phyloP scores from a whole-genome alignment of 1,140 invertebrate species.

The Hypothenemus hampei region DNA sequence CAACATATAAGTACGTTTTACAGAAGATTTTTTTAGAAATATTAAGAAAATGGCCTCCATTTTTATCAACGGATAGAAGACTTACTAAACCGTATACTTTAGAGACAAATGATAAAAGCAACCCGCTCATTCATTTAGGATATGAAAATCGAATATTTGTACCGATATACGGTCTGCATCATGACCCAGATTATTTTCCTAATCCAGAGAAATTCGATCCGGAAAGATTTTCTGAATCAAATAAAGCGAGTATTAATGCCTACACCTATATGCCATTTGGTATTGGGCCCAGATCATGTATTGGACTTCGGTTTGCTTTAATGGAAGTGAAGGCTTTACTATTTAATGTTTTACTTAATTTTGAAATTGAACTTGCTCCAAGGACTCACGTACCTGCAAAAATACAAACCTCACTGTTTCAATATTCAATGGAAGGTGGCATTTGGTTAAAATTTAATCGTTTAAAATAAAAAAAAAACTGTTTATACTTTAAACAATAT shows the following conservation, averaged over 20 bases:
- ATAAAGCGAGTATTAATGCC: conserved; percentile 29
- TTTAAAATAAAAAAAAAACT: too few species aligned
- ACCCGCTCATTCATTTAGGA: conserved; percentile 14
- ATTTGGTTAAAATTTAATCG: conserved; percentile 46
- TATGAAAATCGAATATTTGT: conserved; percentile 37
- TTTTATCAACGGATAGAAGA: conserved; percentile 41
- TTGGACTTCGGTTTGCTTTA: conserved; percentile 27
- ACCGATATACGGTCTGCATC: conserved; percentile 54
- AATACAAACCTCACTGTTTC: conserved; percentile 7
- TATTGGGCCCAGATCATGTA: conserved; percentile 36
- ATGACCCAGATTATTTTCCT: conserved; percentile 44
- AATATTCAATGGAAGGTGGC: conserved; percentile 26
- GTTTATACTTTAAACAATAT: too few species aligned
- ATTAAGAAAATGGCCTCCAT: conserved; percentile 4
- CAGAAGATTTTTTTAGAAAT: conserved; percentile 5
- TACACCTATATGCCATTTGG: conserved; percentile 8
- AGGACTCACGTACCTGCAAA: conserved; percentile 34
- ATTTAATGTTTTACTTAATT: conserved; percentile 36
- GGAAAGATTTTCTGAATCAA: conserved; percentile 46
- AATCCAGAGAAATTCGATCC: conserved; percentile 50
- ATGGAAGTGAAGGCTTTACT: conserved; percentile 35
- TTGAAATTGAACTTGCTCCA: conserved; percentile 25
- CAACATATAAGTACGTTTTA: neutral
- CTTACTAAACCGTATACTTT: conserved; percentile 50
- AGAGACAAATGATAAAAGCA: conserved; percentile 15